Conservation (phyloP, 2,113 vertebrate genomes). For the Albula goreensis region DNA sequence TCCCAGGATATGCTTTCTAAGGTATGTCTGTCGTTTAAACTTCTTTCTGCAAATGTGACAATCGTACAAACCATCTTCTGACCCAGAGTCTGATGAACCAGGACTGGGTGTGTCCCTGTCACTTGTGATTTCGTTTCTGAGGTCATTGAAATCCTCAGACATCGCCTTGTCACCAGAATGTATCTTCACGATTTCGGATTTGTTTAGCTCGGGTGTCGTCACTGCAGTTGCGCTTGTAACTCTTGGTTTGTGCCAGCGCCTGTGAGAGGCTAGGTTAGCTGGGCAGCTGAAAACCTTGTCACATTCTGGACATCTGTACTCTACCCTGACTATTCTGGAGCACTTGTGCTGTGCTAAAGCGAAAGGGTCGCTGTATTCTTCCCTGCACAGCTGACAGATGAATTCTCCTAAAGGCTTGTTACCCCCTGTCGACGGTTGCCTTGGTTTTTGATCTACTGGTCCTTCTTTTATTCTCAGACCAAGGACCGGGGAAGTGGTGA, state of each 20-base stretch:
- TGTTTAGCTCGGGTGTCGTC: conserved; percentile 43
- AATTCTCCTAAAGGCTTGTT: conserved; percentile 80
- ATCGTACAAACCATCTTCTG: conserved; percentile 81
- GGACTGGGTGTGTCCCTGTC: conserved; percentile 84
- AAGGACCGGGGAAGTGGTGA: conserved; percentile 91
- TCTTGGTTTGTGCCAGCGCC: conserved; percentile 92
- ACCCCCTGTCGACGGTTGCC: conserved; percentile 45
- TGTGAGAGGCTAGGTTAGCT: conserved; percentile 90
- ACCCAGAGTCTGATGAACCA: conserved; percentile 77
- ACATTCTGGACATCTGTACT: conserved; percentile 92
- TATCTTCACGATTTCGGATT: conserved; percentile 49
- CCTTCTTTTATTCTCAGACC: conserved; percentile 89
- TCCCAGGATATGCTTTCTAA: conserved; percentile 81
- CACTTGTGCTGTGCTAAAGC: conserved; percentile 90
- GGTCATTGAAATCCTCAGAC: conserved; percentile 47
- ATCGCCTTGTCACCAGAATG: conserved; percentile 39
- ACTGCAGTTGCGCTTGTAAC: conserved; percentile 43
- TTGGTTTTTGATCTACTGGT: conserved; percentile 71
- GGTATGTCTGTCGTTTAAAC: conserved; percentile 85
- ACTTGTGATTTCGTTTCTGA: conserved; percentile 56
- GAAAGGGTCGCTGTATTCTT: conserved; percentile 85
- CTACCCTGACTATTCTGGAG: conserved; percentile 89
- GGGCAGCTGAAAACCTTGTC: conserved; percentile 93
- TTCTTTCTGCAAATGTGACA: conserved; percentile 82
- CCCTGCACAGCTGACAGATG: conserved; percentile 91